Evolutionary conservation across 2,888 invertebrate species (phyloP).

Genomic region (Agrenia bidenticulata): DNA sequence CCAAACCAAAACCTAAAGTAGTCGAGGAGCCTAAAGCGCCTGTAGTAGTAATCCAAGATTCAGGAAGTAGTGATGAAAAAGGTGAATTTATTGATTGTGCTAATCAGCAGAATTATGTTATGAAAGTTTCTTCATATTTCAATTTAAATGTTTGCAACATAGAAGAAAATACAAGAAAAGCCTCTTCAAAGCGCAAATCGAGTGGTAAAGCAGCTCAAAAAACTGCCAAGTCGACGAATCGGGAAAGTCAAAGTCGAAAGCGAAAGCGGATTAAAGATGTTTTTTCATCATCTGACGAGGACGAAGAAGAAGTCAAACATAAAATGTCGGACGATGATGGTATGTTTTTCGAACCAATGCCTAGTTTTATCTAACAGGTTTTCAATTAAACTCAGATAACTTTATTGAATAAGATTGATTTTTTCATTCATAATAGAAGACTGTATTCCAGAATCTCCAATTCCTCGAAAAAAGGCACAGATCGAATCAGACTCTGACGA

Average conservation of each 20-base stretch:
- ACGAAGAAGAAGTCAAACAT: slow-evolving; percentile 21
- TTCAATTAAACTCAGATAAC: background rate
- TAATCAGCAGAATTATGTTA: background rate
- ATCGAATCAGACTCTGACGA: slow-evolving; percentile 42
- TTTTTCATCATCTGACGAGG: slow-evolving; percentile 30
- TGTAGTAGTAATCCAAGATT: too few relatives aligned
- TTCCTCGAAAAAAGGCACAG: slow-evolving; percentile 20
- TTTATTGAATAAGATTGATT: background rate
- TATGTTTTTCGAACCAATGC: too few relatives aligned
- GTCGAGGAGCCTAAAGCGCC: slow-evolving; percentile 7
- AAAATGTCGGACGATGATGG: slow-evolving; percentile 28
- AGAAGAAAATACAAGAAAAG: background rate
- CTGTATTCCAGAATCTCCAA: slow-evolving; percentile 30
- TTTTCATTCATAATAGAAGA: background rate
- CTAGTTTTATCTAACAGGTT: too few relatives aligned
- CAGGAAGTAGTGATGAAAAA: too few relatives aligned
- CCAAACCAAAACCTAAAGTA: slow-evolving; percentile 1
- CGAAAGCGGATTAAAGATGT: slow-evolving; percentile 43
- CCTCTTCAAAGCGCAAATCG: background rate
- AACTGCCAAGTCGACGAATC: slow-evolving; percentile 3
- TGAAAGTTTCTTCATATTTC: background rate
- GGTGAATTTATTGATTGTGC: too few relatives aligned
- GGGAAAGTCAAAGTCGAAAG: slow-evolving; percentile 11
- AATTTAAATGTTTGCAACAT: background rate
- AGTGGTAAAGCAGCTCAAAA: slow-evolving; percentile 2